Evolutionary conservation across 2,113 vertebrate genomes (phyloP), one percentile per base, ranked within the genome.

Genomic region (Trogon melanurus): DNA sequence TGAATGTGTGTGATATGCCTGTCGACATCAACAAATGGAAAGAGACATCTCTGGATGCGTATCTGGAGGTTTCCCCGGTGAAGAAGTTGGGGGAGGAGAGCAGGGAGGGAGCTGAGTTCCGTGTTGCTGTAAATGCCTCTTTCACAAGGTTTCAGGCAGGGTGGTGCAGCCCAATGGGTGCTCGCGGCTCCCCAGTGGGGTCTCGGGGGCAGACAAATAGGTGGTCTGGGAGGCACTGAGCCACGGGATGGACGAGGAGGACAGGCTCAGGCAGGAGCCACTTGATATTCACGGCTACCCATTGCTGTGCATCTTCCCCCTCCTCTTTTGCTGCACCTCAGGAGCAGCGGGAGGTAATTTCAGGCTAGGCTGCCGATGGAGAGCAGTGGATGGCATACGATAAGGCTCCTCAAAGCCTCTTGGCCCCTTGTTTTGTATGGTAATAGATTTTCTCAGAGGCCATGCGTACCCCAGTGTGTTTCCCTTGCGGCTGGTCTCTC

Each of bases 1-100:
- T 97, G 95, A 95, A 89, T 88, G 93, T 91, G 95, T 84, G 92
- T 70, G 91, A 93, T 86, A 69, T 13, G 91, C 95, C 95, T 96
- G 95, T 76, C 81, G 86, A 95, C 93, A 91, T 88, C 88, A 82
- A 89, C 91, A 92, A 96, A 88, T 76, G 81, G 73, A 30, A 85
- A 91, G 53, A 85, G 79, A 70, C 84, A 20, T 91, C 91, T 92
- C 94, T 91, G 87, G 92, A 36, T 94, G 93, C 7, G 11, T 47
- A 66, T 91, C 86, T 71, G 50, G 91, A 92, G 91, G 94, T 64
- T 95, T 91, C 91, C 95, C 89, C 2, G 15, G 50, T 50, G 83
- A 72, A 75, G 75, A 84, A 79, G 45, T 21, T 47, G 83, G 78
- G 51, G 71, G 45, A 91, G 88, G 84, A 74, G 72, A 69, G 50